Conservation (phyloP, 2,113 vertebrate genomes). For the Cynoglossus semilaevis region DNA sequence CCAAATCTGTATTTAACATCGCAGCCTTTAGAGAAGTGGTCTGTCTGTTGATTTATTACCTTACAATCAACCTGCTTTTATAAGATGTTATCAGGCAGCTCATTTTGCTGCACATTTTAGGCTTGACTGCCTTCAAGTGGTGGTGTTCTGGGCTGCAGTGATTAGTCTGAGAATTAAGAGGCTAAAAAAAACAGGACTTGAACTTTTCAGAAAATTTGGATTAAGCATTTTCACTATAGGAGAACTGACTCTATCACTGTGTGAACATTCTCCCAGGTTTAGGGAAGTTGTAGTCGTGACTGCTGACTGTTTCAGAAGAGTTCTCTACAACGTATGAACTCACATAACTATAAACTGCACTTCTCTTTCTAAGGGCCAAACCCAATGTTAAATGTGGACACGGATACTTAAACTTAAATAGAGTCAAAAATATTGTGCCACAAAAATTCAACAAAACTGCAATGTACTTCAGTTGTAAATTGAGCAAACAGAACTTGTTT, state of each 20-base stretch:
- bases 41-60: conserved; percentile 54
- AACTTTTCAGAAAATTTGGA: neutral
- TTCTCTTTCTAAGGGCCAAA: neutral
- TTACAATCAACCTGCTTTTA: conserved; percentile 46
- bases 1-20: conserved; percentile 52
- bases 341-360: neutral
- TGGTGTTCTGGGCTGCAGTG: neutral
- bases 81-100: conserved; percentile 55
- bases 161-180: conserved; percentile 35
- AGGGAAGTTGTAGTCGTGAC: too few relatives aligned
- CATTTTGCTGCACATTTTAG: conserved; percentile 45
- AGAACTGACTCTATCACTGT: neutral
- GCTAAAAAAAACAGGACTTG: neutral
- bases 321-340: neutral
- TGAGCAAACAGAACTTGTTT: neutral
- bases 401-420: too few relatives aligned
- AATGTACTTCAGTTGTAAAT: neutral
- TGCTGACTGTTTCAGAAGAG: too few relatives aligned
- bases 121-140: conserved; percentile 33
- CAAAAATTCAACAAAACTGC: too few relatives aligned
- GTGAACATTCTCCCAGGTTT: neutral
- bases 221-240: neutral
- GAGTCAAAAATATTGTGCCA: too few relatives aligned
- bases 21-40: conserved; percentile 19
- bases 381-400: neutral